Evolutionary conservation across 2,888 invertebrate genomes (phyloP).

Genomic region (Limnephilus marmoratus): DNA sequence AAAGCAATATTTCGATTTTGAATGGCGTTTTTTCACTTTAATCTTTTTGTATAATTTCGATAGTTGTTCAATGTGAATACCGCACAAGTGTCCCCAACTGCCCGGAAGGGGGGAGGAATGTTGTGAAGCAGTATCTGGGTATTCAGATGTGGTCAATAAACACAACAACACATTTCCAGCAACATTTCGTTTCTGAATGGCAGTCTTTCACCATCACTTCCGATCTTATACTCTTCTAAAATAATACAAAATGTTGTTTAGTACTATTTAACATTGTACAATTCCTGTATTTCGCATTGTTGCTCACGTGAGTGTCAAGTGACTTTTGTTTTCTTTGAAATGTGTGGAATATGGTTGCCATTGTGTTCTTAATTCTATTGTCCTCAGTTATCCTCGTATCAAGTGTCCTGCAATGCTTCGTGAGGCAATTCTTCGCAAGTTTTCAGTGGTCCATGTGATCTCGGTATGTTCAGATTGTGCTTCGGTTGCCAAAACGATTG

Average conservation of each 20-base stretch:
- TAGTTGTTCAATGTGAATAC: too few relatives aligned
- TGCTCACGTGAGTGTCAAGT: slow-evolving; percentile 33
- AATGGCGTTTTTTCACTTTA: too few relatives aligned
- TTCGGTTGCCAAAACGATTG: neutral
- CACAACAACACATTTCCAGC: too few relatives aligned
- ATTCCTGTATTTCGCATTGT: slow-evolving; percentile 20
- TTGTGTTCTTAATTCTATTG: neutral
- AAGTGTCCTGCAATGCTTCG: slow-evolving; percentile 17
- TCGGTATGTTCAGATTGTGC: slow-evolving; percentile 41
- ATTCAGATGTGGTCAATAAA: too few relatives aligned
- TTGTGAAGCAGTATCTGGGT: too few relatives aligned
- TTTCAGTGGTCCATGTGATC: slow-evolving; percentile 45
- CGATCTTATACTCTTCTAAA: neutral
- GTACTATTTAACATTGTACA: slow-evolving; percentile 20
- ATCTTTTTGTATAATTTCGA: too few relatives aligned
- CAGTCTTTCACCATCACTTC: neutral
- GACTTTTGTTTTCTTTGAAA: slow-evolving; percentile 42
- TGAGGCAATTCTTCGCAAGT: neutral
- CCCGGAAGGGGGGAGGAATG: too few relatives aligned
- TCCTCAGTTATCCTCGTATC: slow-evolving; percentile 3
- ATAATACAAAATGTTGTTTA: neutral
- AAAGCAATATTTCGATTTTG: too few relatives aligned
- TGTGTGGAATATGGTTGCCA: neutral
- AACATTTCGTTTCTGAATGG: neutral
- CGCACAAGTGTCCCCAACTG: too few relatives aligned